phyloP scores from a whole-genome alignment of 1,140 invertebrate species.

The Doryteuthis pealeii region DNA sequence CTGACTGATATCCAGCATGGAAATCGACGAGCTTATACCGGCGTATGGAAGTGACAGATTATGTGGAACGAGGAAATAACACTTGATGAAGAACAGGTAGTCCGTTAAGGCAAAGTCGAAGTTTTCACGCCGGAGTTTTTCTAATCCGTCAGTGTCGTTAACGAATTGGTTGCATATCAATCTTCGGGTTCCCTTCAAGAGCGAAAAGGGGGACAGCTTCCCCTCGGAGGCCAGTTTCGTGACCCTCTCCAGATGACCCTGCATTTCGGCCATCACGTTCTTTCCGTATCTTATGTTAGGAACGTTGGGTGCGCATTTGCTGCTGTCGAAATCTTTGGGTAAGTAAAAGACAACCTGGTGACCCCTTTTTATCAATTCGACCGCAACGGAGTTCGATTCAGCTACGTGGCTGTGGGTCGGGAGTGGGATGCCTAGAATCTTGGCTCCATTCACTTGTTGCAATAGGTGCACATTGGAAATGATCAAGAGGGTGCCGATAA shows the following conservation, averaged over 20 bases:
- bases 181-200: background rate
- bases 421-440: too few species aligned
- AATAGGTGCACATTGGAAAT: too few species aligned
- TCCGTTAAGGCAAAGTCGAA: background rate
- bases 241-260: background rate
- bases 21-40: background rate
- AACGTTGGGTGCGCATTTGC: background rate
- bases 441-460: too few species aligned
- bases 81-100: background rate
- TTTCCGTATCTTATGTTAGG: background rate
- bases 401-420: too few species aligned
- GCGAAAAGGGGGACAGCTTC: background rate
- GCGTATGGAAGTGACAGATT: background rate
- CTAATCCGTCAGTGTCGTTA: background rate
- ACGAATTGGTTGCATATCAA: background rate
- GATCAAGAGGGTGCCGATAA: too few species aligned
- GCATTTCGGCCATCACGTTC: background rate
- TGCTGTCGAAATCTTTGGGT: background rate
- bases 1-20: background rate
- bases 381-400: too few species aligned
- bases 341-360: background rate
- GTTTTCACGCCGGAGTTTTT: background rate
- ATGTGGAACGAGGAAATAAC: background rate
- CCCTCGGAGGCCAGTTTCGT: background rate
- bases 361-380: background rate